Base-by-base conservation (phyloP, 2,113 vertebrate genomes). In the Tor tambroides region DNA sequence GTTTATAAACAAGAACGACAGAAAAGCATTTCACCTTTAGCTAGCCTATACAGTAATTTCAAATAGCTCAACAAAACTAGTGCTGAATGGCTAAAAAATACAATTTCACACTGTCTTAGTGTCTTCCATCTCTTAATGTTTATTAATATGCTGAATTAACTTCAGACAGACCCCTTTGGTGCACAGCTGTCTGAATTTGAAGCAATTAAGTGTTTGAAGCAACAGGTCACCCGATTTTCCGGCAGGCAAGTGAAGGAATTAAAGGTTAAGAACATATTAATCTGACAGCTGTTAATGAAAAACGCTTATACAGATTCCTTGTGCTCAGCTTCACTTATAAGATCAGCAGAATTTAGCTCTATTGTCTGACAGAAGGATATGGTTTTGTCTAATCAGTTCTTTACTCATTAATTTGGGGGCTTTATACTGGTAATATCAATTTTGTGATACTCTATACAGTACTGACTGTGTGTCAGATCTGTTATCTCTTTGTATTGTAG, bases 251-350 rank as follows among this genome's bases (percentile, higher is more conserved):
- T 65, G 12, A 81, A 41, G 4, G 32, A 81, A 65, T 81, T 19
- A 43, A 63, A 26, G 35, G 23, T 65, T 81, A 63, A 35, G 56
- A 28, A 81, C n/a, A 43, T 63, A 63, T 65, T 81, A 81, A 46
- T 81, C 56, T 81, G 35, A 28, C 56, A 43, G 59, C 35, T 63
- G 56, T 41, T 63, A 63, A 41, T 81, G 56, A 81, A 17, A 43
- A 81, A 41, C 12, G 3, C 1, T 80, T 80, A 54, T 54, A 61
- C 19, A 61, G 77, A 80, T 41, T 80, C 32, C 11, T 26, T 63
- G 23, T 41, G 79, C 35, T 43, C 35, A 38, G 56, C 51, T 28
- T 41, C 56, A 41, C 32, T 26, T 38, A 8, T 28, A 19, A 26
- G 11, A 75, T 26, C 15, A 28, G 43, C n/a, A 26, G 35, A 12